Base-by-base conservation (phyloP, 2,888 invertebrate species). In the Pasiphila rectangulata region DNA sequence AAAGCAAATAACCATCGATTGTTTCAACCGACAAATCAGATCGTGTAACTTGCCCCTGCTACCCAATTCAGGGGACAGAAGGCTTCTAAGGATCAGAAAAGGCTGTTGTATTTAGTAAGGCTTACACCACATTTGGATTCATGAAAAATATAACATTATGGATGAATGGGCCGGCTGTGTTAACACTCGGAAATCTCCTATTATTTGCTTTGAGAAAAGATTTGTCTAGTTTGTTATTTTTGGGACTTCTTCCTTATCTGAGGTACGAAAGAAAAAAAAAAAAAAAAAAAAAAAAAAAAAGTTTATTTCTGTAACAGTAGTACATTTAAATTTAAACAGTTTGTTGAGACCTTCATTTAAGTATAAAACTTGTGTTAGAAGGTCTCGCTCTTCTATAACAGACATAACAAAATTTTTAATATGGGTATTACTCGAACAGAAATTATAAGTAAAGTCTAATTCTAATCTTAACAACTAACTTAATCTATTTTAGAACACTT, bases 51-150 rank as follows among this genome's bases (percentile, higher is more conserved):
- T 46, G 46, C 38, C 49, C 46, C 56, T 52, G 57, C 53, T 52
- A 55, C 55, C 55, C 51, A 56, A 58, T 54, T 56, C 51, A 55
- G 50, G 24, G 51, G 44, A 51, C 57, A 34, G 48, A 50, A 43
- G 52, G 50, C 42, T 48, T 55, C 29, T 35, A 32, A 37, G 50
- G 57, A 54, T 58, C 53, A 53, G 41, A 46, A 51, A 47, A 37
- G 54, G 46, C 48, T 57, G 43, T 52, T 56, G 55, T 54, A 59
- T 54, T 59, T 55, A 59, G 58, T 54, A 32, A 56, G 46, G 48
- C 51, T 54, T 48, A 50, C 35, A 46, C 45, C 25, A 49, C 39
- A 47, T 48, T 54, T 42, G 44, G 56, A 55, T 59, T 57, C 55
- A 55, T 55, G 36, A 54, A 52, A 51, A 57, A 52, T 54, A 48